Evolutionary conservation across 2,113 vertebrate genomes (phyloP), one percentile per base, ranked within the genome.

Genomic region (Solenodon paradoxus): DNA sequence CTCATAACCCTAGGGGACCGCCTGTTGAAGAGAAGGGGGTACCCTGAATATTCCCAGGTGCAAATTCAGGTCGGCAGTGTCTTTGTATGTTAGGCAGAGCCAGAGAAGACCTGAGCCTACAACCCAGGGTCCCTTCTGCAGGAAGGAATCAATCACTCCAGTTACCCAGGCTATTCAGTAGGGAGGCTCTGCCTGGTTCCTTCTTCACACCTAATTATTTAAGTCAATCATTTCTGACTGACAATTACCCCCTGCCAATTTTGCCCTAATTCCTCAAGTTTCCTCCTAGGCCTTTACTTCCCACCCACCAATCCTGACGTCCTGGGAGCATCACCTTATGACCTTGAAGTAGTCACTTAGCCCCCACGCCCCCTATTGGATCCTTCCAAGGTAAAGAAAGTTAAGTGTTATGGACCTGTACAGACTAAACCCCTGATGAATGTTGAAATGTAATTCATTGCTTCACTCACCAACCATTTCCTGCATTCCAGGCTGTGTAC

Each of bases 131-230:
- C 47, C 90, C 9, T 0, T 72, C 42, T 64, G 9, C 22, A 55
- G 75, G 24, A 16, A 77, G 24, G 30, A 96, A 30, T 74, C 11
- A 47, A 8, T 66, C 55, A 42, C 42, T 35, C 68, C 92, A 75
- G n/a, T n/a, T n/a, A 53, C 53, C 63, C 64, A 77, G 59, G 61
- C 79, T 83, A 8, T 72, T 93, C 68, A 30, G 6, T 45, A 9
- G 45, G n/a, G 49, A 83, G 71, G 26, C 69, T 84, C 24, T 75
- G 16, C 55, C 66, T 64, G 79, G 32, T 90, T 78, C 77, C 53
- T 91, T 77, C 57, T 95, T 96, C 81, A 85, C 66, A 88, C 61
- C 51, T 90, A 79, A 77, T 94, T n/a, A 61, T 88, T 49, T 53
- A 69, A 87, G 42, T 45, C 53, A 38, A 32, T 94, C 47, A 45